Evolutionary conservation across 2,888 invertebrate species (phyloP), one percentile per base, ranked within the genome.

Genomic region (Acleris holmiana): DNA sequence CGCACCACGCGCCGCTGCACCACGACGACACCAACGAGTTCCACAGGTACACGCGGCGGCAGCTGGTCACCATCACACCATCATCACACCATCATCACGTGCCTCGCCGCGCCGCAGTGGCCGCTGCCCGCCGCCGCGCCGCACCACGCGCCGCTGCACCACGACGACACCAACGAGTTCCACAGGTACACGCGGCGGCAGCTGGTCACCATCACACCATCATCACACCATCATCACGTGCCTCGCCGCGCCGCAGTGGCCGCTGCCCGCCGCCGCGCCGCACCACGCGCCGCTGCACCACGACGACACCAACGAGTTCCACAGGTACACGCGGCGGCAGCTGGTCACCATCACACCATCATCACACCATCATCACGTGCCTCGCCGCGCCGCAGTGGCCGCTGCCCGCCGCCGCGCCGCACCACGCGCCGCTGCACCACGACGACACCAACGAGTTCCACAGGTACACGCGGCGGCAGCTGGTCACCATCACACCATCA

Each of bases 391-490:
- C n/a, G n/a, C n/a, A n/a, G n/a, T n/a, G n/a, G n/a, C n/a, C n/a
- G n/a, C n/a, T n/a, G n/a, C n/a, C n/a, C n/a, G n/a, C n/a, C n/a
- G n/a, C n/a, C n/a, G n/a, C n/a, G n/a, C n/a, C n/a, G n/a, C n/a
- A n/a, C n/a, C n/a, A n/a, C n/a, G n/a, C n/a, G 64, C 98, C 99
- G 17, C 97, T 98, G 93, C 98, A 98, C 84, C 96, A 99, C 0
- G 99, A 99, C 84, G 99, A 99, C 86, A 99, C 99, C 80, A 96
- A 96, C 1, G 99, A 99, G 93, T 99, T 99, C 88, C 99, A 99
- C 67, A 49, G 54, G 61, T 47, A 18, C 17, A 19, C 21, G 7
- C 41, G 41, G 10, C 3, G 40, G 13, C 15, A 40, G 40, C 40
- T 25, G 25, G 2, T 29, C 29, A 10, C 8, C 10, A 10, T 29